phyloP scores from a whole-genome alignment of 2,113 vertebrate genomes.

The Entosphenus tridentatus region DNA sequence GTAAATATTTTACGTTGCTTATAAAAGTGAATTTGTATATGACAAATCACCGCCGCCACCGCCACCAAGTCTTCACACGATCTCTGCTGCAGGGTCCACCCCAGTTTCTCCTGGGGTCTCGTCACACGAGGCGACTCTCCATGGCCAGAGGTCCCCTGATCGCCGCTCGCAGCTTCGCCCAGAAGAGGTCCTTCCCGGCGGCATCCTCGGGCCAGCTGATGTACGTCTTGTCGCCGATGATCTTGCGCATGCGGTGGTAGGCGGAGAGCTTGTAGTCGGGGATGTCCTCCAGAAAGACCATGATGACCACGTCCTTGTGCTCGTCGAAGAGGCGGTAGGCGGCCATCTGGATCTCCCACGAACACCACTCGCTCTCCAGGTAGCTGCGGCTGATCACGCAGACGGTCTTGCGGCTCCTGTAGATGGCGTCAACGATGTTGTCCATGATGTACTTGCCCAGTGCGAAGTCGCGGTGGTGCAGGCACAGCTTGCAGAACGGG shows the following conservation, averaged over 20 bases:
- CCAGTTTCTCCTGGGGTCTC: no score
- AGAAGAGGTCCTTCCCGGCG: conserved; percentile 34
- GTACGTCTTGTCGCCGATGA: conserved; percentile 47
- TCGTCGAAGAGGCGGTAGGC: conserved; percentile 53
- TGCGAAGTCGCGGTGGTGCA: conserved; percentile 57
- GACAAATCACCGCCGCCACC: no score
- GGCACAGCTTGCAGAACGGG: conserved; percentile 33
- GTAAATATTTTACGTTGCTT: no score
- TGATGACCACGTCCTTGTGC: conserved; percentile 41
- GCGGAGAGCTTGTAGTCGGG: conserved; percentile 31
- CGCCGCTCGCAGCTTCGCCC: conserved; percentile 35
- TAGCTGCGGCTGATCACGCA: conserved; percentile 47
- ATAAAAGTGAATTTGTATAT: no score
- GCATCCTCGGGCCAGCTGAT: conserved; percentile 35
- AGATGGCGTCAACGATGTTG: conserved; percentile 49
- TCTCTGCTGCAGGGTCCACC: no score
- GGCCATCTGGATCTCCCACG: conserved; percentile 50
- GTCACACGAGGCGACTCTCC: no score
- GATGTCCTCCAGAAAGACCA: conserved; percentile 42
- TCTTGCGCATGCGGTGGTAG: conserved; percentile 47
- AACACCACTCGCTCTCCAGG: conserved; percentile 45
- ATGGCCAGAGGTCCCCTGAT: conserved; percentile 16
- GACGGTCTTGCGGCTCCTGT: conserved; percentile 43
- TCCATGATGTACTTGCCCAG: conserved; percentile 38
- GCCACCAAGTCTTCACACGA: no score